Evolutionary conservation across 2,113 vertebrate species (phyloP).

Genomic region (Gobius niger): DNA sequence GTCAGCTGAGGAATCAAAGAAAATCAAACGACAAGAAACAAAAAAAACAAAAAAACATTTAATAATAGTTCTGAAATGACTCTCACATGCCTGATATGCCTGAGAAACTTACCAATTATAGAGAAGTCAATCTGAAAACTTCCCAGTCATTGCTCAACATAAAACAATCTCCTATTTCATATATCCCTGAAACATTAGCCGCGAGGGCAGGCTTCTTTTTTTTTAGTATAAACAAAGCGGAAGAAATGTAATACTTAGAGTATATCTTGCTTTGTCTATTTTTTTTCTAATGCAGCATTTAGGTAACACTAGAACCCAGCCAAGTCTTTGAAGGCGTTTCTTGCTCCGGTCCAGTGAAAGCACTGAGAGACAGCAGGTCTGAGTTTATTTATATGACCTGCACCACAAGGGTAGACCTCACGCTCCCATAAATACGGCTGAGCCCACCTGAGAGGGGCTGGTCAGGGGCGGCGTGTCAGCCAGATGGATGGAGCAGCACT

Average conservation of each 20-base stretch:
- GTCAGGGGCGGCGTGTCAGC: conserved; percentile 57
- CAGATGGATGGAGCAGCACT: conserved; percentile 69
- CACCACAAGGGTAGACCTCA: conserved; percentile 33
- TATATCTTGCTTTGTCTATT: not conserved
- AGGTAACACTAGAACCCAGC: not conserved
- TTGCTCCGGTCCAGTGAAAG: conserved; percentile 11
- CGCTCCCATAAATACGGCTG: conserved; percentile 62
- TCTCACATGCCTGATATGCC: not conserved
- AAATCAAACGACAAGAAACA: too few species aligned
- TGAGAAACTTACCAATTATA: not conserved
- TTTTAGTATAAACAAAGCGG: not conserved
- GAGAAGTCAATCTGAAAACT: not conserved
- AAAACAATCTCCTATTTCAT: not conserved
- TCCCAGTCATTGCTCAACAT: not conserved
- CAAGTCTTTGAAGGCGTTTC: not conserved
- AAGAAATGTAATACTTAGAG: not conserved
- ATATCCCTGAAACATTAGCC: not conserved
- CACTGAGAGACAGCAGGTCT: conserved; percentile 11
- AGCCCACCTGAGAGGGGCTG: conserved; percentile 58
- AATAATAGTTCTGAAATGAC: too few species aligned
- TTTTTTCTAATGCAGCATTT: not conserved
- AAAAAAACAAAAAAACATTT: too few species aligned
- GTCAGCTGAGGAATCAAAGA: too few species aligned
- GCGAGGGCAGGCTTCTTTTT: not conserved
- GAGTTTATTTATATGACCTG: conserved; percentile 23